Base-by-base conservation (phyloP, 2,113 vertebrate species). In the Panurus biarmicus region DNA sequence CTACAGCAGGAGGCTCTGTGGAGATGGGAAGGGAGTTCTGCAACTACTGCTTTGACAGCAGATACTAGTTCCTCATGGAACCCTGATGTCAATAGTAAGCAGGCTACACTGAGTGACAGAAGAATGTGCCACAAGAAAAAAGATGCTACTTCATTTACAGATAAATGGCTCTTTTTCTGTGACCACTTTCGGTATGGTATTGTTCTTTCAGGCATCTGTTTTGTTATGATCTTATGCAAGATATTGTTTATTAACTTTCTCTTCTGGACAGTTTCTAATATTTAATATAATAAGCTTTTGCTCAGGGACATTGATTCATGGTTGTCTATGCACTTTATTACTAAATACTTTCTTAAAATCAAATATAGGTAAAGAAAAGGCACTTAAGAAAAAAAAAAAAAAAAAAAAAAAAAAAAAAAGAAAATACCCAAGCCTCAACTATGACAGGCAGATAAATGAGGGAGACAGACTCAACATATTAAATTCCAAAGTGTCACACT, bases 361-460 rank as follows among this genome's bases (percentile, higher is more conserved):
- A 83, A 89, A 83, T 72, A 67, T 14, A 82, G 14, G 26, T 17
- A 58, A 81, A 74, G 16, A 51, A 89, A 89, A 88, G 53, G 5
- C 3, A 3, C 12, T 54, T 45, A 13, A 56, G 73, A 53, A 15
- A 6, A 61, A 36, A 35, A 25, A 42, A 42, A 42, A 53, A 15
- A 6, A 57, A 36, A 35, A 25, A 42, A 69, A 50, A 51, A 51
- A 29, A 33, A 16, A 15, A 10, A 56, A 54, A 50, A 16, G 1
- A 45, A 50, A 62, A 54, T 24, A 35, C 4, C 3, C 21, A 74
- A 78, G 7, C 28, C 24, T 75, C 29, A 73, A 33, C 62, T 72
- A 28, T 73, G 58, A 74, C 76, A 96, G 54, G 25, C 45, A 97
- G 62, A 89, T 42, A 94, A 94, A 89, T 77, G 44, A 90, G 64